Conservation (phyloP, 1,140 invertebrate species). For the Drosophila mauritiana region DNA sequence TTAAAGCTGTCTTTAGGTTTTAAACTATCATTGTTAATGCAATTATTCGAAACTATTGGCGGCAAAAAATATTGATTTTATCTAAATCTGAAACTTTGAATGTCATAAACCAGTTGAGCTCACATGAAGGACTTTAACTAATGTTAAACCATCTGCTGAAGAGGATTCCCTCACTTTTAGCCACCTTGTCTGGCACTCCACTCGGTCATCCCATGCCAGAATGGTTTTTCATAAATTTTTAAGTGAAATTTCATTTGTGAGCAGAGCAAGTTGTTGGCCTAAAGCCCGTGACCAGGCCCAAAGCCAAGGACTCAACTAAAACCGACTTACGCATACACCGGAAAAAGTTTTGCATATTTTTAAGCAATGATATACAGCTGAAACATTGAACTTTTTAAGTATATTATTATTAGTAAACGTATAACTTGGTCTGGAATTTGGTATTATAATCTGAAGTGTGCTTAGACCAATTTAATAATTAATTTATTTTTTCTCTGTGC, state of each 20-base stretch:
- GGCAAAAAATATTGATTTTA: slow-evolving; percentile 3
- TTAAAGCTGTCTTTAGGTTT: neutral
- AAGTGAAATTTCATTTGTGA: slow-evolving; percentile 67
- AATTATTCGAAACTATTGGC: too few relatives aligned
- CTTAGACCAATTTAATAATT: too few relatives aligned
- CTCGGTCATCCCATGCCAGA: slow-evolving; percentile 47
- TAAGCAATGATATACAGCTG: too few relatives aligned
- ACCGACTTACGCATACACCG: slow-evolving; percentile 22
- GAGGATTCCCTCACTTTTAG: slow-evolving; percentile 39
- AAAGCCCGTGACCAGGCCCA: slow-evolving; percentile 49
- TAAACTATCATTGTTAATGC: too few relatives aligned
- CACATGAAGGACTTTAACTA: slow-evolving; percentile 2
- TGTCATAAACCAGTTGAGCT: slow-evolving; percentile 3
- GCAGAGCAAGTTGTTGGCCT: slow-evolving; percentile 39
- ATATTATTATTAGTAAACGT: too few relatives aligned
- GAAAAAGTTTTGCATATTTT: neutral
- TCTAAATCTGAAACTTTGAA: neutral
- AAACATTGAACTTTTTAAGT: too few relatives aligned
- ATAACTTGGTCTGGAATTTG: too few relatives aligned
- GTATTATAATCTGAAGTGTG: too few relatives aligned
- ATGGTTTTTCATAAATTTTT: slow-evolving; percentile 76
- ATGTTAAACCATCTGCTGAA: slow-evolving; percentile 9
- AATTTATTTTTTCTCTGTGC: neutral
- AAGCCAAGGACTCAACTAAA: slow-evolving; percentile 37
- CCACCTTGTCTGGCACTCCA: slow-evolving; percentile 48